A percentile compares a stretch with the other conserved stretches of the same genome.
Conservation (phyloP, 2,113 vertebrate species). For the Megalops atlanticus region DNA sequence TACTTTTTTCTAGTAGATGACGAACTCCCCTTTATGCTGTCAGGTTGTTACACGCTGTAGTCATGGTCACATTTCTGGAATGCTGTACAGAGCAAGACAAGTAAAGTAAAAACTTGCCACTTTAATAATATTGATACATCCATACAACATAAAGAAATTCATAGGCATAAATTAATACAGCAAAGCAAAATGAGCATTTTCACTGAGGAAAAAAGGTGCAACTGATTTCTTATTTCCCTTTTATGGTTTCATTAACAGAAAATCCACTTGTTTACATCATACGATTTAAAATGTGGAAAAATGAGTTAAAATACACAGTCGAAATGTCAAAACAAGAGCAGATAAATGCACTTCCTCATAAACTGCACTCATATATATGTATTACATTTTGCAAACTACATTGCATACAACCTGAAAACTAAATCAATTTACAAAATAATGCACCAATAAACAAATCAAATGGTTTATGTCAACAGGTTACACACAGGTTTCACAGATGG, state of each 20-base stretch:
- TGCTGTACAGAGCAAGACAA: neutral
- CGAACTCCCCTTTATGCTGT: no score
- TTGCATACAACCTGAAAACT: neutral
- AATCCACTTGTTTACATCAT: neutral
- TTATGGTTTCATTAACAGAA: neutral
- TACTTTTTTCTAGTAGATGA: no score
- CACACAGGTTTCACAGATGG: neutral
- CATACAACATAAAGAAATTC: neutral
- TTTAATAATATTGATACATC: neutral
- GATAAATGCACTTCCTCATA: neutral
- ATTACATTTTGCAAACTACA: slow-evolving; percentile 1
- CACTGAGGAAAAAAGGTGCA: neutral
- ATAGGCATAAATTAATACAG: neutral
- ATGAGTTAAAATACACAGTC: neutral
- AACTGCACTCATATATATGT: neutral
- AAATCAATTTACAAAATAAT: neutral
- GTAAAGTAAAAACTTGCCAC: neutral
- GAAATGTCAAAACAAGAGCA: neutral
- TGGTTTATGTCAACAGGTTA: neutral
- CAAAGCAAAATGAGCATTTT: neutral
- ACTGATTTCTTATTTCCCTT: neutral
- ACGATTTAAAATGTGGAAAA: neutral
- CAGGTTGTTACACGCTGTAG: no score
- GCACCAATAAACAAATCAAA: neutral
- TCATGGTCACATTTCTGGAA: neutral